Evolutionary conservation across 2,888 invertebrate genomes (phyloP).

Genomic region (Tetramorium bicarinatum): DNA sequence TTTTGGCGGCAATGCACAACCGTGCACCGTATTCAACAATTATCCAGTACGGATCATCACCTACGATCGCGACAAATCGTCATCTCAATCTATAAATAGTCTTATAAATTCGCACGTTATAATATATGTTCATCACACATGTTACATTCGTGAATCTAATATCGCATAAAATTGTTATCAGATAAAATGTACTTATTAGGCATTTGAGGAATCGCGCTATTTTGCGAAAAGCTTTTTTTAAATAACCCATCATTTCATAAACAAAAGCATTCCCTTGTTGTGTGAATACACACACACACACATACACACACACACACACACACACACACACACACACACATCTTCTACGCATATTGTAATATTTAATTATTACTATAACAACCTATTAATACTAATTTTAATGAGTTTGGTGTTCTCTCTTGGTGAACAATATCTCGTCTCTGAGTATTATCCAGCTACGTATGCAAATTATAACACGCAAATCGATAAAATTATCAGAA

Average conservation of each 20-base stretch:
- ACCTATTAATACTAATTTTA: slow-evolving; percentile 74
- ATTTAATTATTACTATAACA: slow-evolving; percentile 49
- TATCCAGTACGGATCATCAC: background rate
- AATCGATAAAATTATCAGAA: slow-evolving; percentile 32
- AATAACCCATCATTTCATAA: slow-evolving; percentile 4
- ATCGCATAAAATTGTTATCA: slow-evolving; percentile 37
- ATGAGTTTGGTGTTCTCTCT: slow-evolving; percentile 78
- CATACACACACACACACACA: background rate
- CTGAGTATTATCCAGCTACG: slow-evolving; percentile 62
- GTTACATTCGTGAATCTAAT: slow-evolving; percentile 4
- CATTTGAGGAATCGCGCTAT: slow-evolving; percentile 3
- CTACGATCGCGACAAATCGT: background rate
- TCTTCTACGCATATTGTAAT: background rate
- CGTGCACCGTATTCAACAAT: slow-evolving; percentile 12
- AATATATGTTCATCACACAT: background rate
- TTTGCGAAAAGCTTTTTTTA: slow-evolving; percentile 13
- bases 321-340: background rate
- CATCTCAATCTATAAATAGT: slow-evolving; percentile 15
- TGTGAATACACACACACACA: background rate
- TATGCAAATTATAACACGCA: slow-evolving; percentile 35
- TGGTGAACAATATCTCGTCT: slow-evolving; percentile 58
- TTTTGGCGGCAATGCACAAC: slow-evolving; percentile 21
- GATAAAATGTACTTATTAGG: slow-evolving; percentile 35
- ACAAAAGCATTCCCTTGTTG: background rate
- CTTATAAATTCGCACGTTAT: slow-evolving; percentile 15